Base-by-base conservation (phyloP, 2,888 invertebrate genomes). In the Cyaniris semiargus region DNA sequence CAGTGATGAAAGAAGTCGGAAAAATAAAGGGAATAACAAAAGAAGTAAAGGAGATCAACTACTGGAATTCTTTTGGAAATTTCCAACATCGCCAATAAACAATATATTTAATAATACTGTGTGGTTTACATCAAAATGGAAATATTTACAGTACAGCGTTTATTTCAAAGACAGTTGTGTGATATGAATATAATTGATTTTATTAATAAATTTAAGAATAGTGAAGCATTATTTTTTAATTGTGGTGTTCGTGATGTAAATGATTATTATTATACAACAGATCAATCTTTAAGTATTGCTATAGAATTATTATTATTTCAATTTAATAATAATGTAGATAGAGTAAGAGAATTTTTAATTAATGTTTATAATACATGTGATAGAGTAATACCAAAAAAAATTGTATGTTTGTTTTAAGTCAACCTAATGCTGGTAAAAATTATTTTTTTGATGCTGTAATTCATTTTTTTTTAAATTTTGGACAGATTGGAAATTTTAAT, bases 51-150 rank as follows among this genome's bases (percentile, higher is more conserved):
- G 79, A 80, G 79, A 78, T 79, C 71, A 80, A 80, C 79, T 80
- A 79, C 80, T 70, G 70, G 70, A 34, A 34, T 34, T 34, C 34
- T 34, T 34, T 34, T 34, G 34, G 34, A 5, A 6, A 6, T 34
- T 34, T 82, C 80, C 80, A 79, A 82, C 81, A 78, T 18, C 82
- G 78, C 81, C 81, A 77, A 80, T 82, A 80, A 82, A 80, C 56
- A 80, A 81, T 78, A 10, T 81, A 0, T 80, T 80, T 58, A 80
- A 80, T 66, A 79, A 78, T 38, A 58, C 60, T 15, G 78, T 79
- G 0, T 77, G 76, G 78, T 78, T 78, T n/a, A 48, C 38, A 31
- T 76, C 76, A 1, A 15, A 56, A 15, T 78, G 71, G 78, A 80
- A 80, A 13, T 80, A 80, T 77, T 76, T 80, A 31, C 78, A 31